Base-by-base conservation (phyloP, 2,888 invertebrate genomes). In the Blastobasis lacticolella region DNA sequence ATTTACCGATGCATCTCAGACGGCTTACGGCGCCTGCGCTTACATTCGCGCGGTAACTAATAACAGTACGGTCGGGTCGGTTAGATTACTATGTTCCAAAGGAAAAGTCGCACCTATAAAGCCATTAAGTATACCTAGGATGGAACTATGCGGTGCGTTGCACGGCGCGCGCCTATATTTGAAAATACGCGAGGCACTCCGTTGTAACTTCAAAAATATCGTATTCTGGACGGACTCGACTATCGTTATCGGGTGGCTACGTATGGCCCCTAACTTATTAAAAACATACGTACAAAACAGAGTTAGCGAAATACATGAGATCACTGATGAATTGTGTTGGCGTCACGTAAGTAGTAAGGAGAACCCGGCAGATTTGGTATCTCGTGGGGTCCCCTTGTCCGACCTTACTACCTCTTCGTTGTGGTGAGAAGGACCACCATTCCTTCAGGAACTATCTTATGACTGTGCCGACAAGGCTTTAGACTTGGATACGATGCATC, bases 101-200 rank as follows among this genome's bases (percentile, higher is more conserved):
- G 46, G 59, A 8, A 57, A 56, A 44, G 54, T 63, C 4, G 58
- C 61, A 6, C 60, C 64, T 5, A 6, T 57, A 4, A 61, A 61
- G 45, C 44, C 51, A 5, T 44, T 54, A n/a, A 53, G 53, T 6
- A 50, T 63, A 10, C 61, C 62, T 2, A 48, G 60, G 36, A 48
- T 63, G 4, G 63, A 63, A 44, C 45, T 63, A 23, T 59, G 59
- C 40, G 63, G 57, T 6, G 63, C 60, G 4, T 47, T 58, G 38
- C 36, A 61, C 45, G 52, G 56, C 10, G 52, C 64, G 5, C 50
- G 49, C 49, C 50, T 61, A 37, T 54, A 54, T 10, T n/a, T 41
- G 7, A 55, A 48, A 36, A 42, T 57, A 10, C 46, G 36, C 5
- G 41, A 52, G 40, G 48, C 53, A 6, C 45, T 58, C 7, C 43